These are phyloP conservation scores for Miltochrista miniata DNA, from an alignment of 2,888 invertebrate species.

Conservation along the genomic window DNA sequence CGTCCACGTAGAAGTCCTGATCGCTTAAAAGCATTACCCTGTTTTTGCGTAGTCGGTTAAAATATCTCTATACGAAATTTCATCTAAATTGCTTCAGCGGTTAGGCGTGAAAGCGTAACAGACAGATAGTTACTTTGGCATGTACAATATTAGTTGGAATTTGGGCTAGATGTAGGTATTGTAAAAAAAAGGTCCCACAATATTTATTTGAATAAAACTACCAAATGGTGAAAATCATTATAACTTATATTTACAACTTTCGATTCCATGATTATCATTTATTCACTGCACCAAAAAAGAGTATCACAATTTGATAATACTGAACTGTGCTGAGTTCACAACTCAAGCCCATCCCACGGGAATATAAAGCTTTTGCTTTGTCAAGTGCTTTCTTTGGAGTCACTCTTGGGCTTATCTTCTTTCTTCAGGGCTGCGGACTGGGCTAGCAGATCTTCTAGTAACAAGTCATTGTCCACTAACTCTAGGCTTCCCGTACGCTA, in stretches of 20 bases:
- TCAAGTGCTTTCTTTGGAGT: slow-evolving; percentile 67
- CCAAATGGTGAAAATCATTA: slow-evolving; percentile 24
- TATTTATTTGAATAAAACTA: slow-evolving; percentile 8
- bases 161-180: too few species aligned
- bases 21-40: too few species aligned
- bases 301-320: slow-evolving; percentile 71
- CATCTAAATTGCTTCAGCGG: too few species aligned
- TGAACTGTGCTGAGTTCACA: slow-evolving; percentile 53
- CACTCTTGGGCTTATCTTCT: slow-evolving; percentile 51
- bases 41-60: too few species aligned
- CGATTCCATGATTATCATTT: slow-evolving; percentile 19
- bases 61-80: too few species aligned
- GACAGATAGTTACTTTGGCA: too few species aligned
- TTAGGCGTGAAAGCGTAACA: too few species aligned
- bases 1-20: too few species aligned
- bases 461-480: slow-evolving; percentile 68
- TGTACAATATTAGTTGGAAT: too few species aligned
- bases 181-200: too few species aligned
- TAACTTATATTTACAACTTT: slow-evolving; percentile 33
- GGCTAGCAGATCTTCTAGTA: slow-evolving; percentile 68
- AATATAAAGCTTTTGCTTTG: slow-evolving; percentile 62
- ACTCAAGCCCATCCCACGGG: slow-evolving; percentile 53
- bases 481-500: slow-evolving; percentile 72
- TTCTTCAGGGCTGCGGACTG: slow-evolving; percentile 64
- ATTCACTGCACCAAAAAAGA: slow-evolving; percentile 48